phyloP scores from a whole-genome alignment of 2,888 invertebrate species.

The Ceratothoa steindachneri region DNA sequence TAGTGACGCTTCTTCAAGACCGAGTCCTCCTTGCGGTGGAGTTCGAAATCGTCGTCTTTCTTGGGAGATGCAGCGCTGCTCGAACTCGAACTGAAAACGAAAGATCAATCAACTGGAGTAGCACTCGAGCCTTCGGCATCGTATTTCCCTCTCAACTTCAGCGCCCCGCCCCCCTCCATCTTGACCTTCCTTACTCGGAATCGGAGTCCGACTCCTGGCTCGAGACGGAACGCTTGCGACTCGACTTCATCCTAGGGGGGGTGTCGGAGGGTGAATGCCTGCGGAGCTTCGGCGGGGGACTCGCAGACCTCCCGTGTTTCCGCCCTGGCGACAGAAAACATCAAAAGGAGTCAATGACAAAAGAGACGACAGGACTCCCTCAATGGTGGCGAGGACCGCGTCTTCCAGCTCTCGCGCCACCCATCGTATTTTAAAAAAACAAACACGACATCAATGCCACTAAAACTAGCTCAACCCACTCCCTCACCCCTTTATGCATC shows the following conservation, averaged over 20 bases:
- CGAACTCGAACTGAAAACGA: constrained; percentile 23
- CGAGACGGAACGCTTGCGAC: neutral
- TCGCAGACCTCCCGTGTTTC: neutral
- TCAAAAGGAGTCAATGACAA: neutral
- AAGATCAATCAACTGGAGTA: no score
- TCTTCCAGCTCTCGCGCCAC: no score
- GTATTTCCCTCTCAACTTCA: no score
- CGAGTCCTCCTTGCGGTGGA: constrained; percentile 71
- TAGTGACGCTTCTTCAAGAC: constrained; percentile 85
- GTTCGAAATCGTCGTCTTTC: constrained; percentile 63
- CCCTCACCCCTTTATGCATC: no score
- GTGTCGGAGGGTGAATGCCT: neutral
- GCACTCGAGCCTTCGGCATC: no score
- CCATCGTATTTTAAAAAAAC: no score
- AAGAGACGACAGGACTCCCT: no score
- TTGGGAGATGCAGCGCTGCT: constrained; percentile 20
- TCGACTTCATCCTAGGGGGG: neutral
- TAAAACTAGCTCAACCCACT: no score
- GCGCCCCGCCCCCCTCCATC: no score
- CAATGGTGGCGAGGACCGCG: no score
- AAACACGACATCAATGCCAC: no score
- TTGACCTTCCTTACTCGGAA: constrained; percentile 15
- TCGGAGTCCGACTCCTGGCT: neutral
- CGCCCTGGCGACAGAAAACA: no score
- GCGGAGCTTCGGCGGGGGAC: neutral